Percentiles rank a stretch among this genome's conserved stretches.
These are phyloP conservation scores for Tenthredo distinguenda DNA, from an alignment of 2,888 invertebrate genomes.

Conservation along the genomic window DNA sequence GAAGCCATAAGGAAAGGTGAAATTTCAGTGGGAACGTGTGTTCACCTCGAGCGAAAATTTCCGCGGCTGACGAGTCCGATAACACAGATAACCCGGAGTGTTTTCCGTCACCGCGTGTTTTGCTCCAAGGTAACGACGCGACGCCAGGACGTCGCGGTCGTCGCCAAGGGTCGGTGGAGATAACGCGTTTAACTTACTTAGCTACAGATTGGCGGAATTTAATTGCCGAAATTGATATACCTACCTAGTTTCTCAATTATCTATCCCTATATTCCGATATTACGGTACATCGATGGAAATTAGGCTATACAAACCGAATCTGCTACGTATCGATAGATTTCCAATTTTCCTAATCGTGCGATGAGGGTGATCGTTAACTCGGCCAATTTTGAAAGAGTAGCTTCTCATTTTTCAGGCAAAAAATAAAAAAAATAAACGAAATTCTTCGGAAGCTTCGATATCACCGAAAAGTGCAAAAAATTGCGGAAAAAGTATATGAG, in stretches of 20 bases:
- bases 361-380: background rate
- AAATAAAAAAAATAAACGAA: no score
- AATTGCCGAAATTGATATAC: constrained; percentile 72
- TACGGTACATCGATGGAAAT: background rate
- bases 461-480: no score
- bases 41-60: constrained; percentile 69
- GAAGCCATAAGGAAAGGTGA: background rate
- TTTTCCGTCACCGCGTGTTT: constrained; percentile 60
- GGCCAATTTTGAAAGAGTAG: background rate
- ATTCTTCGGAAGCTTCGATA: no score
- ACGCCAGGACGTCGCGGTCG: constrained; percentile 55
- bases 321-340: background rate
- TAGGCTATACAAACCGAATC: background rate
- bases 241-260: background rate
- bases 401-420: no score
- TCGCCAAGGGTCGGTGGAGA: constrained; percentile 57
- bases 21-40: constrained; percentile 66
- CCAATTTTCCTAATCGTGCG: no score
- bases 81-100: constrained; percentile 58
- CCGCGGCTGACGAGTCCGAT: constrained; percentile 52
- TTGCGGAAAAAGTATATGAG: no score
- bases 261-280: background rate
- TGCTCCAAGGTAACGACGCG: constrained; percentile 50
- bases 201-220: constrained; percentile 69
- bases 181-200: constrained; percentile 67